Percentiles rank a stretch among this genome's conserved stretches.
Conservation (phyloP, 2,113 vertebrate species). For the Periophthalmus modestus region DNA sequence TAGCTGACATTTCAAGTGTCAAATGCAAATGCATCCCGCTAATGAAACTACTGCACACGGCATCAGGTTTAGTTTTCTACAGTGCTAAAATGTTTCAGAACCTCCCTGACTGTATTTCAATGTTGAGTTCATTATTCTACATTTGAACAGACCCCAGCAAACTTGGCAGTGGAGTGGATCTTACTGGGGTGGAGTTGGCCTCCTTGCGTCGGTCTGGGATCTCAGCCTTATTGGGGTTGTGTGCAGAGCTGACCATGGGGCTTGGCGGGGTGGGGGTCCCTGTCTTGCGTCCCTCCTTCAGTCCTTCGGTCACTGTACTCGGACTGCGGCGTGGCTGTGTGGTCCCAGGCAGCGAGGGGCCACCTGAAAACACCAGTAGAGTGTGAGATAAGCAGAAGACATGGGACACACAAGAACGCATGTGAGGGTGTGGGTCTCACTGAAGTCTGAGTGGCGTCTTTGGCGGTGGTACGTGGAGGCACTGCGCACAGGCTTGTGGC, state of each 20-base stretch:
- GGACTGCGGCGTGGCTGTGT: conserved; percentile 87
- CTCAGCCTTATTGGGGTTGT: conserved; percentile 93
- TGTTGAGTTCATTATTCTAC: too few species aligned
- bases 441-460: conserved; percentile 92
- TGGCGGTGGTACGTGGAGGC: conserved; percentile 89
- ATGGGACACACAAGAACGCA: not conserved
- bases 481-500: conserved; percentile 87
- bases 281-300: not conserved
- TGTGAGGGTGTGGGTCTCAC: conserved; percentile 65
- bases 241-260: conserved; percentile 91
- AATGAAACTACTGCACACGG: too few species aligned
- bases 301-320: conserved; percentile 49
- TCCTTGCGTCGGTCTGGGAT: conserved; percentile 91
- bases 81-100: too few species aligned
- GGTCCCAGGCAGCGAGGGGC: conserved; percentile 78
- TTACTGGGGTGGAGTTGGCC: conserved; percentile 78
- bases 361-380: conserved; percentile 69
- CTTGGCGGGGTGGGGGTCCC: conserved; percentile 83
- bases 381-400: not conserved
- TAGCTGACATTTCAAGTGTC: too few species aligned
- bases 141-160: too few species aligned
- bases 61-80: too few species aligned
- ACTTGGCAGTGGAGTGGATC: conserved; percentile 14
- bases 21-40: too few species aligned
- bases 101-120: too few species aligned